Conservation (phyloP, 1,140 invertebrate species). For the Elysia chlorotica region DNA sequence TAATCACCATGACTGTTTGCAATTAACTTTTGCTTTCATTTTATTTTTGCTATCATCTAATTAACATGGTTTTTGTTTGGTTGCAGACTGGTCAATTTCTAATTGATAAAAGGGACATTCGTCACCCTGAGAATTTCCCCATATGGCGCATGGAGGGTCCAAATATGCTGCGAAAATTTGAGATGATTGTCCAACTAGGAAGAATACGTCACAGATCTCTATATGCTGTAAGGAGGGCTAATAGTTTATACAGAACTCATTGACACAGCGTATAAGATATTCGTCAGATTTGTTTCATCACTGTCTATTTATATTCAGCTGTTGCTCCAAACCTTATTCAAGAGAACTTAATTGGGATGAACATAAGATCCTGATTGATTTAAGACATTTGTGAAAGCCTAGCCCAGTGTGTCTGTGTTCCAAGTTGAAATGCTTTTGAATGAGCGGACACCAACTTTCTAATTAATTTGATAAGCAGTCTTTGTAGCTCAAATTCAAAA, state of each 20-base stretch:
- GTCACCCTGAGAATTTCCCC: constrained; percentile 6
- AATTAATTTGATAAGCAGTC: background rate
- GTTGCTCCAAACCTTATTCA: too few relatives aligned
- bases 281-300: too few relatives aligned
- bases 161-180: constrained; percentile 17
- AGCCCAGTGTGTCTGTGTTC: background rate
- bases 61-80: background rate
- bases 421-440: background rate
- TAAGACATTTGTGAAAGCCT: too few relatives aligned
- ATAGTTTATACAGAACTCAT: too few relatives aligned
- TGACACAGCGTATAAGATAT: too few relatives aligned
- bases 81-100: constrained; percentile 16
- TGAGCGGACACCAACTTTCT: background rate
- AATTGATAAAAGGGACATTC: constrained; percentile 5
- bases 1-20: too few relatives aligned
- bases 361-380: too few relatives aligned
- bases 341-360: too few relatives aligned
- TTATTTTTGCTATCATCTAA: too few relatives aligned
- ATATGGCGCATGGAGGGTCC: constrained; percentile 21
- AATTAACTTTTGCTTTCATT: too few relatives aligned
- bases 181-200: constrained; percentile 8
- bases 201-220: constrained; percentile 3
- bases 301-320: too few relatives aligned
- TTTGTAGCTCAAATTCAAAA: background rate
- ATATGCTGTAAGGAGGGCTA: constrained; percentile 23